Evolutionary conservation across 2,797 vertebrate genomes (phyloP).

Genomic region (Chaenodraco wilsoni): DNA sequence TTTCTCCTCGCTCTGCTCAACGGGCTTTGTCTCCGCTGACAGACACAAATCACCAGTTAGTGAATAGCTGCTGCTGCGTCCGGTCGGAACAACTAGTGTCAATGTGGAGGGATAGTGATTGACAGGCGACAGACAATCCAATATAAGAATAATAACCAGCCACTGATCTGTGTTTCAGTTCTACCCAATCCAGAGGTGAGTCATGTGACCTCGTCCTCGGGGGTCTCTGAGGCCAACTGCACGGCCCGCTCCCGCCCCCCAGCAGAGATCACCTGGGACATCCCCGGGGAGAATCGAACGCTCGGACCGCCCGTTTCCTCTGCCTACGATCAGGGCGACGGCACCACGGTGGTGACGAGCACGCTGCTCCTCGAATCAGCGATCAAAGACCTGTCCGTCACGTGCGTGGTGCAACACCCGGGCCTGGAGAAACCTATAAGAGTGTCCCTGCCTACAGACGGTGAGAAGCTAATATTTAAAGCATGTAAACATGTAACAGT

Average conservation of each 20-base stretch:
- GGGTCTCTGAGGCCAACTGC: conserved; percentile 83
- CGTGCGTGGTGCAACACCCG: conserved; percentile 78
- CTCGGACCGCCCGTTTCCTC: conserved; percentile 70
- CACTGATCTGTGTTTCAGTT: conserved; percentile 63
- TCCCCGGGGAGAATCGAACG: conserved; percentile 72
- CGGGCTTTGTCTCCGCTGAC: conserved; percentile 55
- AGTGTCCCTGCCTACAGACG: conserved; percentile 57
- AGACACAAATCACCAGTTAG: conserved; percentile 31
- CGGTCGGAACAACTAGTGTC: conserved; percentile 26
- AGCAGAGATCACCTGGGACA: conserved; percentile 76
- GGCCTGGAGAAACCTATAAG: conserved; percentile 72
- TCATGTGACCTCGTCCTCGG: conserved; percentile 52
- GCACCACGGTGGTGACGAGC: conserved; percentile 80
- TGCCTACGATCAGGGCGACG: conserved; percentile 71
- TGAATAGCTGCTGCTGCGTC: conserved; percentile 46
- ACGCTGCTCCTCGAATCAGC: conserved; percentile 71
- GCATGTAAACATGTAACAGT: too few relatives aligned
- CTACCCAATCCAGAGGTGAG: conserved; percentile 80
- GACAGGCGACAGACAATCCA: conserved; percentile 15
- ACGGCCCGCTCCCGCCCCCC: conserved; percentile 78
- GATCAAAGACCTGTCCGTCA: conserved; percentile 66
- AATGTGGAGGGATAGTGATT: conserved; percentile 21
- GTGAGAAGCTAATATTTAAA: conserved; percentile 58
- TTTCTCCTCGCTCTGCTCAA: conserved; percentile 40
- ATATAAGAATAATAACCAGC: not conserved